Base-by-base conservation (phyloP, 1,140 invertebrate species). In the Triops cancriformis region DNA sequence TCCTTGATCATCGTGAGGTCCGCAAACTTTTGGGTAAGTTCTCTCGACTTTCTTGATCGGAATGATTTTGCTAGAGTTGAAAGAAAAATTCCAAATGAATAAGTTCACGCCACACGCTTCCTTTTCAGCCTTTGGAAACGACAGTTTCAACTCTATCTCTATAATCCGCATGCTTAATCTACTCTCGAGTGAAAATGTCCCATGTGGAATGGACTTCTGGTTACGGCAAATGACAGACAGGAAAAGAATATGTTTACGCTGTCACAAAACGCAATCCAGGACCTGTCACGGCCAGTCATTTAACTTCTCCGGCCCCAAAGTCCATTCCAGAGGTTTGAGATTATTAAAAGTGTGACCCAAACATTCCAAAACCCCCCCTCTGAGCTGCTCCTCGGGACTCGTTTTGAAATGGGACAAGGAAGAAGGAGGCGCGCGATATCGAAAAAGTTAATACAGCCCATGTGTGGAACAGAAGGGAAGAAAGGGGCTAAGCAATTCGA, bases 1-100 rank as follows among this genome's bases (percentile, higher is more conserved):
- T 76, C n/a, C 74, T 76, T 10, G 74, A 76, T 45, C 74, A 76
- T 18, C 74, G 45, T 18, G 74, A 76, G 42, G 74, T 76, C 45
- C 74, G 74, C 26, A 41, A 45, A 43, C 74, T 76, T 42, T 31
- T 76, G 41, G 74, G 74, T 76, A 76, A 76, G 45, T 74, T n/a
- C 18, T n/a, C 18, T 37, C n/a, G 42, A 31, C 37, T 31, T 76
- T 31, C 14, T 42, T 43, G 10, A 18, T 42, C 12, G 4, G 18
- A 64, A n/a, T 14, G 51, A 23, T 18, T 23, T n/a, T 10, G 10
- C 51, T n/a, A n/a, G n/a, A n/a, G n/a, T n/a, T n/a, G n/a, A n/a
- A n/a, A n/a, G n/a, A 7, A 37, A 37, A 37, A 37, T 37, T 37
- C 31, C 31, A 7, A 37, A 7, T 37, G 7, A 37, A 37, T 37